Base-by-base conservation (phyloP, 2,888 invertebrate species). In the Masnerella sp. region DNA sequence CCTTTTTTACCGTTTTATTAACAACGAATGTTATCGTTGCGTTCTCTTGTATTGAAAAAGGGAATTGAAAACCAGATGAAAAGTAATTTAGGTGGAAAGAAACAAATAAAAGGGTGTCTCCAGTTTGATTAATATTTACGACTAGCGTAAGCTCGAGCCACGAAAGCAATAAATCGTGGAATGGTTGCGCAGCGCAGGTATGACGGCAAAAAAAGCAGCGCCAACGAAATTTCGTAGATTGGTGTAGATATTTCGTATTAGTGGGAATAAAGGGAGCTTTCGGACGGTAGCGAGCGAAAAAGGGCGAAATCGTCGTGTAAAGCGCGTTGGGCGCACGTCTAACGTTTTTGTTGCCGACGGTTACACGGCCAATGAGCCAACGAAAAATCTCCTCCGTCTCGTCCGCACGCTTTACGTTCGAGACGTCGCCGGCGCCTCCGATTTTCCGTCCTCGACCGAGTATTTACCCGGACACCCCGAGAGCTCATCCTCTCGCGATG, bases 331-430 rank as follows among this genome's bases (percentile, higher is more conserved):
- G 77, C 75, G 69, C 70, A 68, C 64, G 67, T 75, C 68, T 77
- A 74, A 78, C 64, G 77, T 78, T 75, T 78, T 80, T 78, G 75
- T 80, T 73, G 71, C 61, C 58, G 74, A 64, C 71, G 74, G 76
- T 80, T 80, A 78, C 64, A 76, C 71, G 75, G 76, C 75, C 80
- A 80, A 81, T 79, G 79, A 81, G 80, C 77, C 80, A 80, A 79
- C 81, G 79, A 82, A 81, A 80, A 77, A 78, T 73, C 71, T 74
- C 67, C 64, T 75, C 67, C 73, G 68, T 77, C 78, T 71, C 56
- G 58, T 64, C 74, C 76, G 71, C 58, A 64, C 73, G 71, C 25
- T 14, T 5, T 51, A 12, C 42, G 34, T 43, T 59, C 49, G 34
- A 1, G 28, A n/a, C 43, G 52, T 54, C 59, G 40, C 34, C 58